These are phyloP conservation scores for Synchiropus splendidus DNA, from an alignment of 2,113 vertebrate species.

Conservation along the genomic window DNA sequence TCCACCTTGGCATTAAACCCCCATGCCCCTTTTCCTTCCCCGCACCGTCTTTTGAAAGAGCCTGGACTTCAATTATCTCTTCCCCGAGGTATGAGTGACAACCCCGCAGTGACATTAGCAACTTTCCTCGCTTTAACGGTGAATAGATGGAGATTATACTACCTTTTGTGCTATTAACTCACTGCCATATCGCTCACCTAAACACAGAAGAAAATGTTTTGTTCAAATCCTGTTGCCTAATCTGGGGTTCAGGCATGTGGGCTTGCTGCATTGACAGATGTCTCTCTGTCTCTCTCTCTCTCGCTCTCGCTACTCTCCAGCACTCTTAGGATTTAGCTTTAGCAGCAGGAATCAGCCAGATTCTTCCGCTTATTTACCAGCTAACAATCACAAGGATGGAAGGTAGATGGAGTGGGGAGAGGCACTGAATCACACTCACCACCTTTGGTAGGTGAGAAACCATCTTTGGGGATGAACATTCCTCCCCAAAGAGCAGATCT, in stretches of 20 bases:
- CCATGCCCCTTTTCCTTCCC: slow-evolving; percentile 13
- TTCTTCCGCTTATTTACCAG: slow-evolving; percentile 50
- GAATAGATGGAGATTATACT: slow-evolving; percentile 67
- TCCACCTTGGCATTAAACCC: slow-evolving; percentile 47
- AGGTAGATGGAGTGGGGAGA: no score
- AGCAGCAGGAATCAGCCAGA: slow-evolving; percentile 39
- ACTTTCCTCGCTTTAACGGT: slow-evolving; percentile 55
- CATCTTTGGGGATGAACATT: no score
- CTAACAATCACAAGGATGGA: slow-evolving; percentile 55
- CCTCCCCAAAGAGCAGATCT: no score
- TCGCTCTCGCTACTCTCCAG: slow-evolving; percentile 4
- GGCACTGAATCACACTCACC: not conserved
- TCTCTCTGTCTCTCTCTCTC: slow-evolving; percentile 45
- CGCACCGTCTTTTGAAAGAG: slow-evolving; percentile 32
- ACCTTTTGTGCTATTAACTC: slow-evolving; percentile 39
- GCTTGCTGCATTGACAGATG: slow-evolving; percentile 54
- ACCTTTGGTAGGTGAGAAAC: slow-evolving; percentile 50
- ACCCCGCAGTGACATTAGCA: slow-evolving; percentile 49
- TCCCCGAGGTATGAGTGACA: slow-evolving; percentile 39
- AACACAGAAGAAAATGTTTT: slow-evolving; percentile 37
- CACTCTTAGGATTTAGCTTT: slow-evolving; percentile 52
- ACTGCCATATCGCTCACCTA: slow-evolving; percentile 19
- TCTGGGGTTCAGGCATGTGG: slow-evolving; percentile 59
- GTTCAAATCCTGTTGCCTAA: slow-evolving; percentile 55
- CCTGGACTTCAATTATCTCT: slow-evolving; percentile 56